Percentiles rank a stretch among this genome's conserved stretches.
phyloP scores from a whole-genome alignment of 2,113 vertebrate species.

The Pipa parva region DNA sequence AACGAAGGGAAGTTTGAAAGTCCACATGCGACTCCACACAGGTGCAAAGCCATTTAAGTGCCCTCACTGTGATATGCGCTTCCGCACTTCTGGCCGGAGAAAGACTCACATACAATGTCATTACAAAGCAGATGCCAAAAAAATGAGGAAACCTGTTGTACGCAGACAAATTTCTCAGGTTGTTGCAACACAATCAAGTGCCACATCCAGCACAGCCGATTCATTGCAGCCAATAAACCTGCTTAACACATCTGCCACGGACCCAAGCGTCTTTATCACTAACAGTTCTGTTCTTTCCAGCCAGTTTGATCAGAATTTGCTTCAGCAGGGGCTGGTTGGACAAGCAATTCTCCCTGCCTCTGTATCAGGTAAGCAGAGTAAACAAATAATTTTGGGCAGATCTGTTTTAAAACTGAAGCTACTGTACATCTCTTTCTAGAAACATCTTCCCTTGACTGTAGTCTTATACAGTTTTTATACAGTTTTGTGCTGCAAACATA shows the following conservation, averaged over 20 bases:
- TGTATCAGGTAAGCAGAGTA: constrained; percentile 78
- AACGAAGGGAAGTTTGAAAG: constrained; percentile 97
- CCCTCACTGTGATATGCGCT: constrained; percentile 90
- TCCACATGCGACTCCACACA: constrained; percentile 96
- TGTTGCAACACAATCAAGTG: constrained; percentile 12
- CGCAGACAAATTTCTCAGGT: constrained; percentile 42
- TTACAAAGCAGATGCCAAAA: constrained; percentile 75
- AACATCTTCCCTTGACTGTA: no score
- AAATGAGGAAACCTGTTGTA: constrained; percentile 61
- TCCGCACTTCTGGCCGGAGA: constrained; percentile 92
- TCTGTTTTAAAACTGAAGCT: no score
- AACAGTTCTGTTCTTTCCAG: constrained; percentile 79
- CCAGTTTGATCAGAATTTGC: constrained; percentile 84
- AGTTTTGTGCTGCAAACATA: no score
- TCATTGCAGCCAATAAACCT: constrained; percentile 70
- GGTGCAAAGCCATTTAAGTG: constrained; percentile 98
- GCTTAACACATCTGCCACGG: constrained; percentile 65
- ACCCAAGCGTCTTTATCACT: constrained; percentile 86
- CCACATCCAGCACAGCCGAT: constrained; percentile 52
- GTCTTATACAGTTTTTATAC: no score
- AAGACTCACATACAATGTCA: constrained; percentile 98
- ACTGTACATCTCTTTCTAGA: no score
- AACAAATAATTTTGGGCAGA: no score
- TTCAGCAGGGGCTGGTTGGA: constrained; percentile 83
- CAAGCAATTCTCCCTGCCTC: constrained; percentile 90